phyloP scores from a whole-genome alignment of 1,140 invertebrate genomes.

The Gonatopus flavifemur region DNA sequence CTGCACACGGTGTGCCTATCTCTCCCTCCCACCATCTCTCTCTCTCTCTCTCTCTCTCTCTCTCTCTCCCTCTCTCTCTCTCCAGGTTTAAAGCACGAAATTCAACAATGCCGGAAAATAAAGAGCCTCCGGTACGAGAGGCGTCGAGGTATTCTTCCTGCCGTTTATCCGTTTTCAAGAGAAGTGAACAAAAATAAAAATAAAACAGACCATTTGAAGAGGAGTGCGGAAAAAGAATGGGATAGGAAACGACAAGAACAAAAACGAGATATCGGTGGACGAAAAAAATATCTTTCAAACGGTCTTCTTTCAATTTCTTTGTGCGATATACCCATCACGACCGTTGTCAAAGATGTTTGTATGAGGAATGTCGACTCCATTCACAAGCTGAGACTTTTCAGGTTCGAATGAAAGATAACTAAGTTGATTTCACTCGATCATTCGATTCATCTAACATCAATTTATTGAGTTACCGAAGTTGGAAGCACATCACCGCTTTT shows the following conservation, averaged over 20 bases:
- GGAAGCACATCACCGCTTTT: too few relatives aligned
- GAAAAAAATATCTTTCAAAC: too few relatives aligned
- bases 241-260: constrained; percentile 1
- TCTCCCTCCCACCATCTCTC: background rate
- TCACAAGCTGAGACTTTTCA: too few relatives aligned
- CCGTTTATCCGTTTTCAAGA: constrained; percentile 30
- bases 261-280: constrained; percentile 2
- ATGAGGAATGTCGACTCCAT: too few relatives aligned
- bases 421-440: too few relatives aligned
- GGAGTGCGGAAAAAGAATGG: background rate
- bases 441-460: too few relatives aligned
- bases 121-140: constrained; percentile 27
- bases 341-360: too few relatives aligned
- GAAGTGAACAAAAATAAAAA: constrained; percentile 22
- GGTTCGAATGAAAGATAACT: too few relatives aligned
- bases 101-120: constrained; percentile 32
- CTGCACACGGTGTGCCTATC: constrained; percentile 4
- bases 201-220: background rate
- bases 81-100: constrained; percentile 23
- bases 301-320: too few relatives aligned
- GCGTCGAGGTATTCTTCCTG: constrained; percentile 14
- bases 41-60: background rate
- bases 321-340: too few relatives aligned
- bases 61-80: background rate
- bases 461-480: too few relatives aligned